Percentiles rank a stretch among this genome's conserved stretches.
Evolutionary conservation across 2,888 invertebrate genomes (phyloP).

Genomic region (Apotomis betuletana): DNA sequence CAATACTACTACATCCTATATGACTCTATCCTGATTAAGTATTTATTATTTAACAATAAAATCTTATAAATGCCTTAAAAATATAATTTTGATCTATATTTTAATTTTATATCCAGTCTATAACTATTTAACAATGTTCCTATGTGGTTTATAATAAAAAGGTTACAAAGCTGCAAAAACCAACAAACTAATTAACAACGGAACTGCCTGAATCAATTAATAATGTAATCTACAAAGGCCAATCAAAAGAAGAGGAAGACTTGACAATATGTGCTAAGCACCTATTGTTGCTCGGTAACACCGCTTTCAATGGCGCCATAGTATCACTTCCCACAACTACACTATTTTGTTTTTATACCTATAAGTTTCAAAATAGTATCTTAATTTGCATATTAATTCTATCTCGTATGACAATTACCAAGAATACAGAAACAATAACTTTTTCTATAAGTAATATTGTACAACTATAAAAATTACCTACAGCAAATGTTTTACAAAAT

Average conservation of each 20-base stretch:
- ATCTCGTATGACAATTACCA: background rate
- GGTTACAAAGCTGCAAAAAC: background rate
- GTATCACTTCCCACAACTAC: conserved; percentile 28
- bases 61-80: too few relatives aligned
- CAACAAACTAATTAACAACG: conserved; percentile 7
- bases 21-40: too few relatives aligned
- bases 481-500: too few relatives aligned
- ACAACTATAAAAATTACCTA: too few relatives aligned
- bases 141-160: background rate
- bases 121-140: background rate
- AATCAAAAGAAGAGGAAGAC: conserved; percentile 19
- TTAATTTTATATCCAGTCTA: too few relatives aligned
- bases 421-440: too few relatives aligned
- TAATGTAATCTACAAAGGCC: conserved; percentile 24
- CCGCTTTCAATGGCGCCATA: conserved; percentile 19
- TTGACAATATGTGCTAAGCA: conserved; percentile 31
- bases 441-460: too few relatives aligned
- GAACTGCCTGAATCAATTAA: conserved; percentile 26
- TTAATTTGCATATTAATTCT: background rate
- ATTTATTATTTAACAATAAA: too few relatives aligned
- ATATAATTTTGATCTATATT: too few relatives aligned
- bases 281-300: conserved; percentile 19
- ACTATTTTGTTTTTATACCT: conserved; percentile 4
- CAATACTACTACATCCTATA: too few relatives aligned
- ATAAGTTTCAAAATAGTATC: background rate